Evolutionary conservation across 53 echinoderm and acorn worm genomes (phyloP).

Genomic region (Temnopleurus reevesii): DNA sequence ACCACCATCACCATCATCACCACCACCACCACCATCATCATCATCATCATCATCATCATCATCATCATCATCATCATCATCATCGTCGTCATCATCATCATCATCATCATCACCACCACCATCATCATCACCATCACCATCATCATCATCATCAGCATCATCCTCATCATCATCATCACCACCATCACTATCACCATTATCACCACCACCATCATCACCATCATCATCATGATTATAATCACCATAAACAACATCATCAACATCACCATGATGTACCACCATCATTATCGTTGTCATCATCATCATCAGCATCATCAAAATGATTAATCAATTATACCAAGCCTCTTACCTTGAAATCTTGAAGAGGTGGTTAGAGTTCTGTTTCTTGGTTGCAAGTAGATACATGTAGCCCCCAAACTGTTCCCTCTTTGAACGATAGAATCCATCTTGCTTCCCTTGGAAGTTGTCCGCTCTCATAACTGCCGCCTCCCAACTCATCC

Average conservation of each 20-base stretch:
- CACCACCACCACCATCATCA: neutral
- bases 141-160: too few relatives aligned
- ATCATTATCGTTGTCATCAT: too few relatives aligned
- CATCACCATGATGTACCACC: too few relatives aligned
- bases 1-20: neutral
- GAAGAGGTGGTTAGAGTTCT: constrained; percentile 74
- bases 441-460: constrained; percentile 74
- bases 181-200: neutral
- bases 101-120: neutral
- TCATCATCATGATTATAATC: too few relatives aligned
- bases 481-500: constrained; percentile 88
- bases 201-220: too few relatives aligned
- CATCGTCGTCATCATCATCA: neutral
- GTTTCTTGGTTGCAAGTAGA: constrained; percentile 90
- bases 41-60: neutral
- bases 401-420: constrained; percentile 80
- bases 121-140: neutral
- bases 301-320: too few relatives aligned
- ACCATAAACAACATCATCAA: too few relatives aligned
- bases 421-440: constrained; percentile 86
- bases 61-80: neutral
- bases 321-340: too few relatives aligned
- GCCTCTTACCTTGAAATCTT: constrained; percentile 82
- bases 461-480: constrained; percentile 66
- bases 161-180: too few relatives aligned